phyloP scores from a whole-genome alignment of 2,888 invertebrate species.

The Notocelia uddmanniana region DNA sequence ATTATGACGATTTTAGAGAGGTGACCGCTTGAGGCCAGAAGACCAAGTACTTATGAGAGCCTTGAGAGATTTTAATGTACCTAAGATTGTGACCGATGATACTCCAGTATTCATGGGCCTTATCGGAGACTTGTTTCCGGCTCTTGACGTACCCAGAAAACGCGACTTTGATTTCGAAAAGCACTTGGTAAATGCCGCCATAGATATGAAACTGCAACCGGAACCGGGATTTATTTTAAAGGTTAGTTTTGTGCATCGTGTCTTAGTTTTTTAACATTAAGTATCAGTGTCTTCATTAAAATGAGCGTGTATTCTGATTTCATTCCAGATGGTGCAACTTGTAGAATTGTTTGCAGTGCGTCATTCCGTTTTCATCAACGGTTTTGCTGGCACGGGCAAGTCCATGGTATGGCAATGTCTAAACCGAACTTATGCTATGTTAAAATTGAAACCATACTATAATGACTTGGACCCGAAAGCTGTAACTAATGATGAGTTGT shows the following conservation, averaged over 20 bases:
- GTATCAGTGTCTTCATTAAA: not conserved
- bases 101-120: conserved; percentile 97
- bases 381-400: conserved; percentile 96
- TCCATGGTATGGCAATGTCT: conserved; percentile 97
- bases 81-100: conserved; percentile 97
- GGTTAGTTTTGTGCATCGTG: conserved; percentile 67
- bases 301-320: not conserved
- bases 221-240: conserved; percentile 95
- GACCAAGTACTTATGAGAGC: conserved; percentile 98
- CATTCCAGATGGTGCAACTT: conserved; percentile 92
- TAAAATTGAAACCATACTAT: conserved; percentile 92
- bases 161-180: conserved; percentile 94
- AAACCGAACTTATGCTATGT: conserved; percentile 92
- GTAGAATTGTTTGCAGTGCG: conserved; percentile 97
- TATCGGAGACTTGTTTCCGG: conserved; percentile 96
- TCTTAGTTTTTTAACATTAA: not conserved
- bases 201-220: conserved; percentile 94
- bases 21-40: conserved; percentile 91
- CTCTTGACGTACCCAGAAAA: conserved; percentile 96
- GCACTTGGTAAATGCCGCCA: conserved; percentile 90
- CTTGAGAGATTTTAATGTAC: conserved; percentile 96
- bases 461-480: conserved; percentile 98
- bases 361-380: conserved; percentile 96
- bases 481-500: conserved; percentile 97
- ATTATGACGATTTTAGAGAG: conserved; percentile 75